Evolutionary conservation across 2,797 vertebrate genomes (phyloP), one percentile per base, ranked within the genome.

Genomic region (Coranthus polyacanthus): DNA sequence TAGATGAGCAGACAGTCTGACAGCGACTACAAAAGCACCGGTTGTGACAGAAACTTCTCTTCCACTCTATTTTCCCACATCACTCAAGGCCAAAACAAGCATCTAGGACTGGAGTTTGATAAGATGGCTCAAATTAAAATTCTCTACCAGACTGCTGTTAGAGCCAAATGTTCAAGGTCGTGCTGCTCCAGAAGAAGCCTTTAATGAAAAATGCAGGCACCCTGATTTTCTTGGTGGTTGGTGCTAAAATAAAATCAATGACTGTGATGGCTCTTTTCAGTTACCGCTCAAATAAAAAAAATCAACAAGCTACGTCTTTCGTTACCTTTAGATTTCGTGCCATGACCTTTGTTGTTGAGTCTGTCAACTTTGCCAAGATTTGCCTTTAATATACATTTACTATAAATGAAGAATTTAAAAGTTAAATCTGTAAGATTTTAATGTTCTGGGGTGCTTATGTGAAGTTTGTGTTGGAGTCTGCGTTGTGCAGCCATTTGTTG

Each of bases 81-180:
- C 34, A 65, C 54, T 61, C 17, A 50, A 6, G 17, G 59, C 44
- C 21, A 51, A 61, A 66, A 49, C n/a, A 52, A 42, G 18, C 37
- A 21, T 39, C 36, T 10, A 55, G 45, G 29, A 42, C 36, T 52
- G 2, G n/a, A 57, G 58, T 54, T 59, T 62, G 43, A 61, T 78
- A 47, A 60, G 15, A 53, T 15, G 2, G 5, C 41, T 24, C 15
- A 26, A 67, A 76, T 76, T 66, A 22, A 37, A 80, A 68, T 58
- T 61, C 54, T 58, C 53, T 24, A 26, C 29, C 46, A 53, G 47
- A 20, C 34, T 24, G 36, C 49, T 24, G 43, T 47, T 43, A 6
- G 0, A 20, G 36, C n/a, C 15, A 70, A 63, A 47, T 50, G 32
- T 44, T 75, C n/a, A 41, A 78, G 75, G 72, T 81, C 60, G 75